Base-by-base conservation (phyloP, 2,888 invertebrate genomes). In the Eupithecia subfuscata region DNA sequence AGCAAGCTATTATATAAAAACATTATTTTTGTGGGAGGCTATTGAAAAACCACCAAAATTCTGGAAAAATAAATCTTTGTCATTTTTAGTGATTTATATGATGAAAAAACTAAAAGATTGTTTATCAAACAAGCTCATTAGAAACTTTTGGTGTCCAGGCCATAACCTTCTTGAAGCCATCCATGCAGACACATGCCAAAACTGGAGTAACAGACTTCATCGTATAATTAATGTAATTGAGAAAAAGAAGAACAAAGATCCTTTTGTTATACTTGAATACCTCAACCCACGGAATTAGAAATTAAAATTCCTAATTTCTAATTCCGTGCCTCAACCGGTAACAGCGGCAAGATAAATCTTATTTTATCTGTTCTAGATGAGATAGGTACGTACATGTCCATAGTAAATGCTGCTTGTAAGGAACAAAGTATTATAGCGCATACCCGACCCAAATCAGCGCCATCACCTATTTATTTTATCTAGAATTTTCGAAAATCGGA, bases 1-100 rank as follows among this genome's bases (percentile, higher is more conserved):
- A 45, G 89, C 89, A n/a, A 91, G 91, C 78, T 91, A 91, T 79
- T 90, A 86, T 69, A 91, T 91, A 72, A 91, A 91, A 84, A 89
- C 91, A 6, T 78, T 91, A 77, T 91, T 91, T 86, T 82, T 91
- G 69, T 91, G 90, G 90, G 91, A 90, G 84, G 82, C 85, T 52
- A 67, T 80, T 52, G 78, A 79, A 69, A 83, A 83, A 8, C 76
- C 80, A n/a, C 80, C 84, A 14, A 74, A 78, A 14, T 90, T 90
- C 81, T 91, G 91, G 90, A 85, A 80, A 76, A 84, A 79, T 4
- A 87, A 85, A 16, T 89, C 90, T 0, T 77, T 91, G 22, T 83
- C 84, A 2, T 86, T 78, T 82, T 83, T 91, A 73, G 82, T 91
- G 22, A n/a, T 91, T 3, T 80, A 88, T 74, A 91, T 91, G 91